These are phyloP conservation scores for Cuculus canorus DNA, from an alignment of 2,797 vertebrate genomes.

Conservation along the genomic window DNA sequence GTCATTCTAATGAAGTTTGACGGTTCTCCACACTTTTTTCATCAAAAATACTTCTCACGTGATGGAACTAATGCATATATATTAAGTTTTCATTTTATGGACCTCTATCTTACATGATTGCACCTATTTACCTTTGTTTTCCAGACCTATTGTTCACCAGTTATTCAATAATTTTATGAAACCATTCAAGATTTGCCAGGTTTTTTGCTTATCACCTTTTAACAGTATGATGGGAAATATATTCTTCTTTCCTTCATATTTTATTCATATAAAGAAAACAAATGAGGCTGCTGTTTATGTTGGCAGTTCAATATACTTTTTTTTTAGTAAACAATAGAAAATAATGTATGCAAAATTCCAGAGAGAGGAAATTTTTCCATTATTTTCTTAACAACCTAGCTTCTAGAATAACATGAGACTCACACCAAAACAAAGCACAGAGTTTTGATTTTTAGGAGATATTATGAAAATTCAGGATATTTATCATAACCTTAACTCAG, in stretches of 20 bases:
- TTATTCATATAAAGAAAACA: slow-evolving; percentile 23
- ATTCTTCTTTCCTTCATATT: background rate
- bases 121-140: slow-evolving; percentile 6
- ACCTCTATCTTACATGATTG: background rate
- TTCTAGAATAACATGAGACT: background rate
- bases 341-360: background rate
- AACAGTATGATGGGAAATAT: background rate
- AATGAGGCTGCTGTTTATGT: background rate
- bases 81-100: slow-evolving; percentile 14
- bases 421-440: background rate
- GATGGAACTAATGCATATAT: background rate
- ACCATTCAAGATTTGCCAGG: background rate
- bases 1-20: background rate
- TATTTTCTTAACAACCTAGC: background rate
- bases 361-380: background rate
- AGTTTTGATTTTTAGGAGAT: background rate
- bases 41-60: background rate
- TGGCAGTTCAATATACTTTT: background rate
- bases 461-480: background rate
- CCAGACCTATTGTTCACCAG: background rate
- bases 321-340: background rate
- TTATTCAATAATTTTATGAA: background rate
- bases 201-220: background rate
- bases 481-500: background rate
- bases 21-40: slow-evolving; percentile 24